A percentile compares a stretch with the other conserved stretches of the same genome.
Conservation (phyloP, 2,888 invertebrate species). For the Epicampocera succincta region DNA sequence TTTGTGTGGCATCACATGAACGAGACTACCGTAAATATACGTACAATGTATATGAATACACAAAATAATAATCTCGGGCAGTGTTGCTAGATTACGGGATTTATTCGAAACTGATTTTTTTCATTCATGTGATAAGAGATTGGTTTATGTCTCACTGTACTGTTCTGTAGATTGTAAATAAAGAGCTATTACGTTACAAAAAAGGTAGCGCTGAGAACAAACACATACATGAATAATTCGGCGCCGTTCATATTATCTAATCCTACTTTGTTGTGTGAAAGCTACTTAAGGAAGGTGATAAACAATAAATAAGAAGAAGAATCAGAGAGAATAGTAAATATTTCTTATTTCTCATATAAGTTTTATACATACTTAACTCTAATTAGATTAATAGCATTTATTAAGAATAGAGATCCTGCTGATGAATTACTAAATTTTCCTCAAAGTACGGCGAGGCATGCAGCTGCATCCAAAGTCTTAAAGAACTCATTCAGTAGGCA, state of each 20-base stretch:
- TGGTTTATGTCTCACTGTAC: no score
- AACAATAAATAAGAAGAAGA: slow-evolving; percentile 20
- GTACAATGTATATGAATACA: no score
- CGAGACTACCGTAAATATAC: background rate
- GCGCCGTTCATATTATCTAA: background rate
- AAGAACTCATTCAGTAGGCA: background rate
- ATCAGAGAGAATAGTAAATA: background rate
- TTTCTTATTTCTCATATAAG: background rate
- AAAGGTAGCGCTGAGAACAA: no score
- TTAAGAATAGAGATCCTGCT: slow-evolving; percentile 22
- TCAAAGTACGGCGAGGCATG: background rate
- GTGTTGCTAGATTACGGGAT: no score
- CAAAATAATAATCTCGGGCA: no score
- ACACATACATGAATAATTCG: background rate
- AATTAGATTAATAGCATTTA: slow-evolving; percentile 49
- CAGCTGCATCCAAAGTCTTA: background rate
- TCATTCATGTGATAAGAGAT: no score
- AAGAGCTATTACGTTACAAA: no score
- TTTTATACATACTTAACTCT: background rate
- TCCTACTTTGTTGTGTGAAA: no score
- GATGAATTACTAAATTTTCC: background rate
- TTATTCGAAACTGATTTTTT: no score
- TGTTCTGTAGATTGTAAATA: no score
- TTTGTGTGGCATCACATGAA: background rate
- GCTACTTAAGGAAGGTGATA: background rate